phyloP scores from a whole-genome alignment of 2,113 vertebrate species.

The Canis aureus region DNA sequence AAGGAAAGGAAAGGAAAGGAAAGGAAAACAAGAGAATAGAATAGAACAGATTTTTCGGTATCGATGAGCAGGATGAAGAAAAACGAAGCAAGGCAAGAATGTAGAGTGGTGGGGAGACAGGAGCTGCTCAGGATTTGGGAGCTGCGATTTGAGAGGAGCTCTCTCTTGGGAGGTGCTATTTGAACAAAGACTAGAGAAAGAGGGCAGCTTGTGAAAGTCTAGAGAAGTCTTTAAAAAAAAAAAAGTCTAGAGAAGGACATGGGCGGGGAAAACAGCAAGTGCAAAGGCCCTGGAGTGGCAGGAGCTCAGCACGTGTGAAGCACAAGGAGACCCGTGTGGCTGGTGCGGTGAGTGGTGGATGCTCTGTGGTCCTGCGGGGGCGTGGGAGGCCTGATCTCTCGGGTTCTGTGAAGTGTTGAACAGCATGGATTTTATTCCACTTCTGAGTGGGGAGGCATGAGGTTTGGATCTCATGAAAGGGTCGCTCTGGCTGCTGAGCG shows the following conservation, averaged over 20 bases:
- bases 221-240: too few relatives aligned
- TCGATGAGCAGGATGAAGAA: rapidly evolving
- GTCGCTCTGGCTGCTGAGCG: neutral
- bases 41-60: rapidly evolving
- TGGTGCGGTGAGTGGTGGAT: rapidly evolving
- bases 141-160: too few relatives aligned
- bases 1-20: rapidly evolving
- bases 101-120: rapidly evolving
- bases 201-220: too few relatives aligned
- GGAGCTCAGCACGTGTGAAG: neutral
- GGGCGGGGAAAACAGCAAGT: neutral
- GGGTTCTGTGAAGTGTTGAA: rapidly evolving
- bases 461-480: neutral
- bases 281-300: neutral
- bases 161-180: neutral
- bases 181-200: neutral
- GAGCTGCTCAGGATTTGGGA: neutral
- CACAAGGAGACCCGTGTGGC: neutral
- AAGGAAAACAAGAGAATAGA: neutral
- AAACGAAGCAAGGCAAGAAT: rapidly evolving
- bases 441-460: neutral
- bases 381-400: too few relatives aligned
- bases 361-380: rapidly evolving
- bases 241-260: neutral
- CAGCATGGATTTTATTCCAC: neutral